Conservation (phyloP, 1,140 invertebrate genomes). For the Drosophila virilis region DNA sequence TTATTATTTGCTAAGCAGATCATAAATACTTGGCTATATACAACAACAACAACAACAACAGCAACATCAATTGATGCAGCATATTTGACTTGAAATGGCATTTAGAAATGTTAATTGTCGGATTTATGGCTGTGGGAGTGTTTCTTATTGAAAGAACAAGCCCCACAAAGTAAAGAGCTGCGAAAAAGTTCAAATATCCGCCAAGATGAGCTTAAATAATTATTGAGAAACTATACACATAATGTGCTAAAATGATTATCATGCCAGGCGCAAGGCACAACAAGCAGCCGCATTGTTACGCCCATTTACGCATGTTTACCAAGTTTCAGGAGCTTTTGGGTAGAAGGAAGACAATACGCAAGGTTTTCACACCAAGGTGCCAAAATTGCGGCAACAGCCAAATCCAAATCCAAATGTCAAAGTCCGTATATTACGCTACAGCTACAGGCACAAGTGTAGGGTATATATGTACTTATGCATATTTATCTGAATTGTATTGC, state of each 20-base stretch:
- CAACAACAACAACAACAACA: constrained; percentile 24
- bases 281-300: constrained; percentile 7
- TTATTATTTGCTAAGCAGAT: constrained; percentile 72
- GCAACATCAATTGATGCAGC: constrained; percentile 29
- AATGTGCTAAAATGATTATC: not conserved
- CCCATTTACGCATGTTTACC: constrained; percentile 1
- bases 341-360: constrained; percentile 40
- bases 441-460: not conserved
- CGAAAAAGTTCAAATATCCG: not conserved
- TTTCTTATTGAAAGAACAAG: constrained; percentile 4
- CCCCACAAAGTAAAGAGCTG: not conserved
- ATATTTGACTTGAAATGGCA: constrained; percentile 57
- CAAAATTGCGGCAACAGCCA: constrained; percentile 38
- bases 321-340: not conserved
- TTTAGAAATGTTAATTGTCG: constrained; percentile 71
- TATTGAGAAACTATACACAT: constrained; percentile 6
- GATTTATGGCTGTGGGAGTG: constrained; percentile 26
- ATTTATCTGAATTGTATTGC: constrained; percentile 20
- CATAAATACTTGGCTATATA: constrained; percentile 46
- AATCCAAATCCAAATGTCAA: constrained; percentile 55
- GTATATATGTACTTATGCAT: constrained; percentile 1
- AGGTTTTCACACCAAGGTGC: constrained; percentile 72
- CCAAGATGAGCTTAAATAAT: not conserved
- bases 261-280: not conserved
- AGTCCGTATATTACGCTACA: constrained; percentile 25